These are phyloP conservation scores for Murina feae DNA, from an alignment of 2,113 vertebrate species.

Conservation along the genomic window DNA sequence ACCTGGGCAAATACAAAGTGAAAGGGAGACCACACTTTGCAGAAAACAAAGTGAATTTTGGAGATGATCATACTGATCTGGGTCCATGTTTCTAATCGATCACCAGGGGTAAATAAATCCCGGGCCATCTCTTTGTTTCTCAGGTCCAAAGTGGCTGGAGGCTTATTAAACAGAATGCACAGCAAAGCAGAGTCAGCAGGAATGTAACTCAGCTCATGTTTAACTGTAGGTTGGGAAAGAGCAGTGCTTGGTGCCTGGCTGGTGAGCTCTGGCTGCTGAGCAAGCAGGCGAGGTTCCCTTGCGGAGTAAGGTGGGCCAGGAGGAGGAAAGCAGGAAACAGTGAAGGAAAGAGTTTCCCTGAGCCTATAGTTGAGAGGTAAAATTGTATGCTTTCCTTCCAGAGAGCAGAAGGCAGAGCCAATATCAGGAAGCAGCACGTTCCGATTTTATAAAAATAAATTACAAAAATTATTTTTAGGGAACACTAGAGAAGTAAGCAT, in stretches of 20 bases:
- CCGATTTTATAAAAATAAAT: neutral
- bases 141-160: neutral
- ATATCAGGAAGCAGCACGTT: neutral
- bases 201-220: neutral
- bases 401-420: neutral
- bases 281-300: neutral
- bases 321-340: neutral
- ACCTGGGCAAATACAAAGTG: neutral
- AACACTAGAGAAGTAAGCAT: neutral
- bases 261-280: neutral
- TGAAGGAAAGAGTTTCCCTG: neutral
- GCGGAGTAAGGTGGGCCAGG: neutral
- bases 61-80: neutral
- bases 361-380: neutral
- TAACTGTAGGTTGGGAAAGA: neutral
- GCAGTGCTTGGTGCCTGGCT: neutral
- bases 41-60: neutral
- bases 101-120: neutral
- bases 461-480: neutral
- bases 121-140: neutral
- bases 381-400: neutral
- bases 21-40: neutral
- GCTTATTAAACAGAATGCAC: neutral
- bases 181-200: slow-evolving; percentile 6
- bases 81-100: neutral